Evolutionary conservation across 2,797 vertebrate species (phyloP).

Genomic region (Florisuga fusca): DNA sequence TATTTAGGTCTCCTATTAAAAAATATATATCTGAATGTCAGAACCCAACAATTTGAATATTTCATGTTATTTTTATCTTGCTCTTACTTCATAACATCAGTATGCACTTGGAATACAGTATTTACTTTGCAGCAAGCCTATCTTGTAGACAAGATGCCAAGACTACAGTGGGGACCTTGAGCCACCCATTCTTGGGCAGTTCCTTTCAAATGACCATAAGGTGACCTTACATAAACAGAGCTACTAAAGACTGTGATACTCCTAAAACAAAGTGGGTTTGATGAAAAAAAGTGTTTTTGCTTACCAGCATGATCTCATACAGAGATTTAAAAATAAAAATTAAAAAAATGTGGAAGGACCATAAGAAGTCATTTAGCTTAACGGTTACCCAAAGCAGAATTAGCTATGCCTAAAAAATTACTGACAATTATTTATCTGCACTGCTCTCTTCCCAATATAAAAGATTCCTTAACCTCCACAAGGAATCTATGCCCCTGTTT

Average conservation of each 20-base stretch:
- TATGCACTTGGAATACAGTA: not conserved
- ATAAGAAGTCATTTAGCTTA: not conserved
- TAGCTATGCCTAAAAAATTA: not conserved
- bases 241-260: not conserved
- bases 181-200: not conserved
- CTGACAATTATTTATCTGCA: not conserved
- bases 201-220: not conserved
- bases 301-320: not conserved
- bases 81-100: not conserved
- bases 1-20: not conserved
- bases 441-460: not conserved
- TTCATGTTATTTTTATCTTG: not conserved
- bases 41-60: not conserved
- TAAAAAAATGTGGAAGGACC: not conserved
- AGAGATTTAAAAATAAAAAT: not conserved
- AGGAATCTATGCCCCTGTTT: not conserved
- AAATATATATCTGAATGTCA: not conserved
- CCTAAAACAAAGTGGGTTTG: not conserved
- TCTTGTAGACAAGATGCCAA: not conserved
- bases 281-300: not conserved
- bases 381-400: not conserved
- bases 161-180: not conserved
- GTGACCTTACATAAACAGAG: not conserved
- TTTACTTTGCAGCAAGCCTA: not conserved
- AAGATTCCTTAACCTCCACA: not conserved